Percentiles rank a stretch among this genome's conserved stretches.
These are phyloP conservation scores for Acleris holmiana DNA, from an alignment of 2,888 invertebrate species.

Conservation along the genomic window DNA sequence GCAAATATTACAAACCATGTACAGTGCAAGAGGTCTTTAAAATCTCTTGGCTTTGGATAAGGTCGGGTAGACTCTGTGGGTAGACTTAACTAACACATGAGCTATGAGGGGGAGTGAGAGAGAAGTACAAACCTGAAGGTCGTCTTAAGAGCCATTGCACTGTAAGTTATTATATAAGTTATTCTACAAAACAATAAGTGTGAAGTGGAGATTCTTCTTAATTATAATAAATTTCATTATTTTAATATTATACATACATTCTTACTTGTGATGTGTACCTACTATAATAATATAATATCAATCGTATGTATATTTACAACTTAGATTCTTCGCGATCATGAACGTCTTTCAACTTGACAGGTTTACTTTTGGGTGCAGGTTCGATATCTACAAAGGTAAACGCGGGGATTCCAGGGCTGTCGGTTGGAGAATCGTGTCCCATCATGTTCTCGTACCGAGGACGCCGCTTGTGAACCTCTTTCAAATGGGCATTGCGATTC, in stretches of 20 bases:
- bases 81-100: too few relatives aligned
- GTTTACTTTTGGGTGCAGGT: constrained; percentile 47
- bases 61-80: too few relatives aligned
- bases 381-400: constrained; percentile 73
- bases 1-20: too few relatives aligned
- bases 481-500: constrained; percentile 51
- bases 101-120: too few relatives aligned
- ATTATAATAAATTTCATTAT: neutral
- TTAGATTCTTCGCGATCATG: constrained; percentile 68
- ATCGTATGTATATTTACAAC: constrained; percentile 50
- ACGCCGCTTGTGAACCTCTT: constrained; percentile 57
- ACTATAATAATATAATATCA: neutral
- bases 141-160: too few relatives aligned
- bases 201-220: constrained; percentile 32
- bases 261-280: neutral
- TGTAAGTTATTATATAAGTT: too few relatives aligned
- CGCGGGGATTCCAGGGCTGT: constrained; percentile 54
- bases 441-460: constrained; percentile 65
- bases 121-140: too few relatives aligned
- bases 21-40: too few relatives aligned
- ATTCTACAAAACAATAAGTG: neutral
- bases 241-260: neutral
- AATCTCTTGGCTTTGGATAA: too few relatives aligned
- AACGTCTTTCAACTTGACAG: constrained; percentile 53
- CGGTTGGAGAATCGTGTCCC: constrained; percentile 66